phyloP scores from a whole-genome alignment of 2,797 vertebrate genomes.

The Alosa sapidissima region DNA sequence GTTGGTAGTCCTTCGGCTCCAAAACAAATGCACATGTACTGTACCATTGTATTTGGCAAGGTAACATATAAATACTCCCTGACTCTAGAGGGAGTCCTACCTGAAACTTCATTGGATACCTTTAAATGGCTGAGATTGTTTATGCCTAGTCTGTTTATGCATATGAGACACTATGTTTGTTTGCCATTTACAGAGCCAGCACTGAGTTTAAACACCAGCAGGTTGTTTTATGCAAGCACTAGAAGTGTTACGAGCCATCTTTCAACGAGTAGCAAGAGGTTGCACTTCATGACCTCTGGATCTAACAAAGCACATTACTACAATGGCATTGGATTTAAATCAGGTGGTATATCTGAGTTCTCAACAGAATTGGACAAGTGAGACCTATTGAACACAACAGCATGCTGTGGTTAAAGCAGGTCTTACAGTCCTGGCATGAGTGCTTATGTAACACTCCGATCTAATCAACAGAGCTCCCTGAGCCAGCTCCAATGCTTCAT shows the following conservation, averaged over 20 bases:
- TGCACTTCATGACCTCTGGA: not conserved
- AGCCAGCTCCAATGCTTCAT: not conserved
- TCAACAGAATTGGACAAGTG: not conserved
- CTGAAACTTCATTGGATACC: too few species aligned
- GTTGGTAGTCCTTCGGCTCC: too few species aligned
- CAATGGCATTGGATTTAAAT: not conserved
- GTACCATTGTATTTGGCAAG: too few species aligned
- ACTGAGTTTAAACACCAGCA: not conserved
- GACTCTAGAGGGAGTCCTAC: too few species aligned
- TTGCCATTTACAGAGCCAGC: not conserved
- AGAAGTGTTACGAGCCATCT: too few species aligned
- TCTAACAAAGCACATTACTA: not conserved
- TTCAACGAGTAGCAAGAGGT: not conserved
- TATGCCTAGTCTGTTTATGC: not conserved
- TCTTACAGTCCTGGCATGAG: constrained; percentile 13
- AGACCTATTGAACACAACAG: not conserved
- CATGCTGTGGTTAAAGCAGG: not conserved
- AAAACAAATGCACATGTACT: too few species aligned
- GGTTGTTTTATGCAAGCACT: not conserved
- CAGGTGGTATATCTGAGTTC: not conserved
- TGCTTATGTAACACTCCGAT: constrained; percentile 41
- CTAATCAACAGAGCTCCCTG: constrained; percentile 48
- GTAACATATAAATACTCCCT: too few species aligned
- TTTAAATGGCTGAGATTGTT: too few species aligned
- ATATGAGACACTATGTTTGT: not conserved